phyloP scores from a whole-genome alignment of 2,113 vertebrate species.

The Hepsetus odoe region DNA sequence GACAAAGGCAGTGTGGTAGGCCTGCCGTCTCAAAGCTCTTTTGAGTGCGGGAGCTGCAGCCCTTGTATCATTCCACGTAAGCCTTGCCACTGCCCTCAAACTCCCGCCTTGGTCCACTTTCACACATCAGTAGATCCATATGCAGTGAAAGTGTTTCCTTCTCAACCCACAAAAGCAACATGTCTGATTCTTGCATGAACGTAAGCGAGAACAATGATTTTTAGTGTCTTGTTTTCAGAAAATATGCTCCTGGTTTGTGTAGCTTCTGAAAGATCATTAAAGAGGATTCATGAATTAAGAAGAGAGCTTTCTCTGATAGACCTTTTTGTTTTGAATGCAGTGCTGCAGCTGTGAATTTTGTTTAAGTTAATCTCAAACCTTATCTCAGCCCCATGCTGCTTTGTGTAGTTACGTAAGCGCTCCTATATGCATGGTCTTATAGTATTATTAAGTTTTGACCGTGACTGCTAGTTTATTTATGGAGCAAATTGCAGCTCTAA shows the following conservation, averaged over 20 bases:
- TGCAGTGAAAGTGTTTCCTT: neutral
- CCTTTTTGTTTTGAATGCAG: neutral
- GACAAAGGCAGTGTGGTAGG: conserved; percentile 54
- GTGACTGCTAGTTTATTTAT: conserved; percentile 40
- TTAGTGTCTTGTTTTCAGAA: conserved; percentile 19
- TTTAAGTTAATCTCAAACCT: conserved; percentile 23
- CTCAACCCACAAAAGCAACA: neutral
- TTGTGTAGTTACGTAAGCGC: conserved; percentile 34
- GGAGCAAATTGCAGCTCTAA: conserved; percentile 52
- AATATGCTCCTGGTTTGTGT: neutral
- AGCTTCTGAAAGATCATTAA: neutral
- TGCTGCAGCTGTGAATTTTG: neutral
- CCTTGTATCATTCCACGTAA: conserved; percentile 30
- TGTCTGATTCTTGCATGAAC: neutral
- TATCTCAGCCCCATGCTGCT: conserved; percentile 38
- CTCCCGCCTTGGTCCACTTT: conserved; percentile 46
- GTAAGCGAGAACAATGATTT: neutral
- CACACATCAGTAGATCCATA: conserved; percentile 40
- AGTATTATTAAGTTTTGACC: conserved; percentile 44
- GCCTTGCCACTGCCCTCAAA: conserved; percentile 18
- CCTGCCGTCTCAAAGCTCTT: conserved; percentile 47
- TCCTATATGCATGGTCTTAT: conserved; percentile 22
- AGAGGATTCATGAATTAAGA: conserved; percentile 18
- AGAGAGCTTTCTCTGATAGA: neutral
- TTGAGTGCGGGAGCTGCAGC: conserved; percentile 17